phyloP scores from a whole-genome alignment of 2,888 invertebrate genomes.

The Nebria brevicollis region DNA sequence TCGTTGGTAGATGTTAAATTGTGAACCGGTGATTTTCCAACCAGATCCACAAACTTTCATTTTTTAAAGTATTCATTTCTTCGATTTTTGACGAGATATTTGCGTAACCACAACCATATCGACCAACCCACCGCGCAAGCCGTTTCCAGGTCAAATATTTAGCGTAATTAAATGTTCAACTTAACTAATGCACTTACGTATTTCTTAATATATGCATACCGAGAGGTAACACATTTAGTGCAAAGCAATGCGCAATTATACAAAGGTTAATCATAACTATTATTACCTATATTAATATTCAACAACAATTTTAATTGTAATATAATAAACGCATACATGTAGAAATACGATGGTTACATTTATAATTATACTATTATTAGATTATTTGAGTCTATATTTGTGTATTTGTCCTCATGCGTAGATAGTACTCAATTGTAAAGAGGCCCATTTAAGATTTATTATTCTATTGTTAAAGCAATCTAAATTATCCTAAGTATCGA shows the following conservation, averaged over 20 bases:
- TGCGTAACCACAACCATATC: neutral
- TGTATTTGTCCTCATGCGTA: no score
- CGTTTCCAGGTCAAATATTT: slow-evolving; percentile 1
- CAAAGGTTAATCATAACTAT: neutral
- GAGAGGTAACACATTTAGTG: neutral
- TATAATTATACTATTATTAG: no score
- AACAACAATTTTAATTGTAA: neutral
- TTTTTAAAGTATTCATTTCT: neutral
- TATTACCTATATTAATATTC: neutral
- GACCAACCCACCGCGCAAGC: neutral
- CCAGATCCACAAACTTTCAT: neutral
- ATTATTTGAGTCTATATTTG: no score
- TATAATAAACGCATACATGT: neutral
- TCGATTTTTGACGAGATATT: neutral
- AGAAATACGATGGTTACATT: no score
- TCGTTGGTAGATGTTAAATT: neutral
- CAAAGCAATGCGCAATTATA: neutral
- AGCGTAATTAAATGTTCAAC: neutral
- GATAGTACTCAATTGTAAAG: no score
- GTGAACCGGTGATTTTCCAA: neutral
- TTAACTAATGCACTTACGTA: neutral
- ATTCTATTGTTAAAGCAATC: no score
- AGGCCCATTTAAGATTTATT: no score
- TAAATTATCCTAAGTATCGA: no score
- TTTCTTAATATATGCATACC: neutral